phyloP scores from a whole-genome alignment of 2,888 invertebrate species.

The Aspidiotus destructor region DNA sequence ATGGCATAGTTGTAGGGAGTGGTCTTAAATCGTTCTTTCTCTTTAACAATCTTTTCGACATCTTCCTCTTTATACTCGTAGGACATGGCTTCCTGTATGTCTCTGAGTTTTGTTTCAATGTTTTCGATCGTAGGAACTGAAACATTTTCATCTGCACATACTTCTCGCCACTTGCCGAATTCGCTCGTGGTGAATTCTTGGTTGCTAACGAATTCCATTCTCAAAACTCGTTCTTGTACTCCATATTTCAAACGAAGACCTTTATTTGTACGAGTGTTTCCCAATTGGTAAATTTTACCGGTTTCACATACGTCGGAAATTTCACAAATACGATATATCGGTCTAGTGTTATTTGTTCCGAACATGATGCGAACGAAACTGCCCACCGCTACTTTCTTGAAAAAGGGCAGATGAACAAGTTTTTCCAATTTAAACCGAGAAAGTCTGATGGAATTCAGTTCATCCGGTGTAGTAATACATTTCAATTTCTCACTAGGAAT shows the following conservation, averaged over 20 bases:
- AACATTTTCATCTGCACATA: constrained; percentile 55
- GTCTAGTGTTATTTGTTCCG: constrained; percentile 73
- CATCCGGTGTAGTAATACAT: constrained; percentile 65
- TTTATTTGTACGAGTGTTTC: constrained; percentile 88
- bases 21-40: constrained; percentile 84
- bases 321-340: constrained; percentile 70
- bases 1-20: constrained; percentile 95
- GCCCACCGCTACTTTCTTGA: constrained; percentile 77
- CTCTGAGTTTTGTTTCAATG: constrained; percentile 70
- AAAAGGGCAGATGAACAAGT: constrained; percentile 92
- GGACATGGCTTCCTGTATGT: constrained; percentile 79
- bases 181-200: constrained; percentile 87
- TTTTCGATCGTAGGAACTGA: constrained; percentile 72
- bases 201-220: constrained; percentile 96
- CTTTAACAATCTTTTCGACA: constrained; percentile 72
- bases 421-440: constrained; percentile 82
- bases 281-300: constrained; percentile 67
- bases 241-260: constrained; percentile 61
- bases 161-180: constrained; percentile 85
- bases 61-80: constrained; percentile 94
- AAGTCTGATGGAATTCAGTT: constrained; percentile 73
- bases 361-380: constrained; percentile 95
- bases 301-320: constrained; percentile 60
- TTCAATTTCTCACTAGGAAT: constrained; percentile 37
- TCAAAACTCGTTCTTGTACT: constrained; percentile 74